Evolutionary conservation across 2,888 invertebrate species (phyloP).

Genomic region (Pyralis farinalis): DNA sequence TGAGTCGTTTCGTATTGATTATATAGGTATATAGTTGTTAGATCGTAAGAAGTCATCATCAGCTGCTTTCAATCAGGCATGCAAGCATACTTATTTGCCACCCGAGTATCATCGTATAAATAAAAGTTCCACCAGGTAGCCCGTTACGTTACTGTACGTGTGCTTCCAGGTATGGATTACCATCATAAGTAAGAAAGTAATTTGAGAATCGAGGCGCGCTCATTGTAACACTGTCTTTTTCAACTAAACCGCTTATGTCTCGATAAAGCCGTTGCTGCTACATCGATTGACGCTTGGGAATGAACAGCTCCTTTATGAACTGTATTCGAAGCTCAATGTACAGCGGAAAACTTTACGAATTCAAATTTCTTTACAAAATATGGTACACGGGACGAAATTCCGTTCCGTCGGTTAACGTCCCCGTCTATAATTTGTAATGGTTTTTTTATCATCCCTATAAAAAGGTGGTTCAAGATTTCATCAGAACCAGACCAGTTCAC

Average conservation of each 20-base stretch:
- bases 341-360: not conserved
- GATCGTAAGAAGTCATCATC: too few relatives aligned
- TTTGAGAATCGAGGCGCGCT: not conserved
- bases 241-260: not conserved
- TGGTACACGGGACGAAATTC: conserved; percentile 12
- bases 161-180: not conserved
- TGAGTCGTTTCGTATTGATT: too few relatives aligned
- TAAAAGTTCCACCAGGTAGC: not conserved
- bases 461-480: conserved; percentile 7
- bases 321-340: conserved; percentile 5
- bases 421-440: conserved; percentile 14
- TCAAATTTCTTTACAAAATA: not conserved
- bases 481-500: not conserved
- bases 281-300: not conserved
- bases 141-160: not conserved
- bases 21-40: too few relatives aligned
- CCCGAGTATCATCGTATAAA: too few relatives aligned
- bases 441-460: conserved; percentile 13
- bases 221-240: not conserved
- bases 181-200: not conserved
- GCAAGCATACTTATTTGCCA: too few relatives aligned
- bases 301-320: conserved; percentile 1
- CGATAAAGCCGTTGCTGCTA: not conserved
- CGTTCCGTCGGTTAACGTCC: conserved; percentile 20
- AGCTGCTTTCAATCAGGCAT: too few relatives aligned